These are phyloP conservation scores for Sinosuthora webbiana DNA, from an alignment of 2,113 vertebrate genomes.

Conservation along the genomic window DNA sequence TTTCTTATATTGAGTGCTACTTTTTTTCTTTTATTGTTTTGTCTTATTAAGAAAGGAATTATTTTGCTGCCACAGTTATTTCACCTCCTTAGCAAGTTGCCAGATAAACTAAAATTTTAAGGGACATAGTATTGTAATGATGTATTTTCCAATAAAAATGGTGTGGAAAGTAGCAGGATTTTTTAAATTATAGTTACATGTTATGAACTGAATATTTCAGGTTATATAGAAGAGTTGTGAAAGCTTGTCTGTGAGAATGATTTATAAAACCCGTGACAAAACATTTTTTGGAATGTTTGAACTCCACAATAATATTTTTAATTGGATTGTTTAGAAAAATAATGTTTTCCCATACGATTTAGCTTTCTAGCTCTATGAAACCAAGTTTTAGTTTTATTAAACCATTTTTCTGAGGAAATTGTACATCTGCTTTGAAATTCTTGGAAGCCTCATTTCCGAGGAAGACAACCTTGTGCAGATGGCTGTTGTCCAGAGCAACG, in stretches of 20 bases:
- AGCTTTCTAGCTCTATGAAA: neutral
- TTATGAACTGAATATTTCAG: neutral
- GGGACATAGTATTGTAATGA: neutral
- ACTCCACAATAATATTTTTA: neutral
- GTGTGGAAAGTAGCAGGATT: neutral
- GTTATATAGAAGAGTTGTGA: neutral
- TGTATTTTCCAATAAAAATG: neutral
- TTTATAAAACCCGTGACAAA: neutral
- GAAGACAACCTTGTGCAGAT: neutral
- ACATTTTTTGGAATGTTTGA: neutral
- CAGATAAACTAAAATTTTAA: neutral
- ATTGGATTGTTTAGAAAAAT: neutral
- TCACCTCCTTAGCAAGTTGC: neutral
- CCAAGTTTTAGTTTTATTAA: neutral
- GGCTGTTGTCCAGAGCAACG: neutral
- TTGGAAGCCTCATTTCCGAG: neutral
- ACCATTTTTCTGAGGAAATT: neutral
- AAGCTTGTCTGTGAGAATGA: neutral
- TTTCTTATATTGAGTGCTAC: neutral
- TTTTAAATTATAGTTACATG: neutral
- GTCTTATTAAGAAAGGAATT: neutral
- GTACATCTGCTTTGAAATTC: neutral
- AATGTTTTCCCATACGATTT: neutral
- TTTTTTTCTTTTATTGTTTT: neutral
- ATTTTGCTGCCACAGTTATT: neutral